phyloP scores from a whole-genome alignment of 2,797 vertebrate species.

The Yasuhikotakia modesta region DNA sequence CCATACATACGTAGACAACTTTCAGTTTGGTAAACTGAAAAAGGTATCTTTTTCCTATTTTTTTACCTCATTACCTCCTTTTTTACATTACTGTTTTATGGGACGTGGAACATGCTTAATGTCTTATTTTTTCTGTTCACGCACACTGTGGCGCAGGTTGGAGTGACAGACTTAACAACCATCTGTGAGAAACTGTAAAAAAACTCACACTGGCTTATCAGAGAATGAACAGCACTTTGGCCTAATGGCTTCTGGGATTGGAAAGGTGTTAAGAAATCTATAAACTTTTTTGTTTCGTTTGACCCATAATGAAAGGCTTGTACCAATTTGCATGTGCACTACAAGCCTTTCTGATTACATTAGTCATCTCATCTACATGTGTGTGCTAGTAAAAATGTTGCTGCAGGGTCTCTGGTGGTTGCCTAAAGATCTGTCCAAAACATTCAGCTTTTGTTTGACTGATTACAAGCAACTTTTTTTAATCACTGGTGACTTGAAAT shows the following conservation, averaged over 20 bases:
- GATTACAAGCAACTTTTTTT: slow-evolving; percentile 15
- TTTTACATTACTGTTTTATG: not conserved
- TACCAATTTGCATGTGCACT: slow-evolving; percentile 18
- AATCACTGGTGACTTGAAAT: slow-evolving; percentile 14
- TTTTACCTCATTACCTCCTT: slow-evolving; percentile 3
- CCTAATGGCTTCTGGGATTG: slow-evolving; percentile 18
- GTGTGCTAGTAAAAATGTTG: not conserved
- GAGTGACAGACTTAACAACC: slow-evolving; percentile 36
- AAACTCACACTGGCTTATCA: not conserved
- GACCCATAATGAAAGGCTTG: slow-evolving; percentile 30
- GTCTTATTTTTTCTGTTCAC: slow-evolving; percentile 10
- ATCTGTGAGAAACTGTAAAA: slow-evolving; percentile 17
- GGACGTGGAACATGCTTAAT: slow-evolving; percentile 7
- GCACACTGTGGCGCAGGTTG: not conserved
- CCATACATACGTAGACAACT: not conserved
- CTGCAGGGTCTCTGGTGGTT: not conserved
- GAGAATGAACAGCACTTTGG: slow-evolving; percentile 12
- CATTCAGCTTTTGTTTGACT: too few relatives aligned
- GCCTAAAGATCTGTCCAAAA: slow-evolving; percentile 11
- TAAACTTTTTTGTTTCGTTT: not conserved
- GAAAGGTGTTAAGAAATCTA: slow-evolving; percentile 5
- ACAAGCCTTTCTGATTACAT: slow-evolving; percentile 27
- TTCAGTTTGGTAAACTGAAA: slow-evolving; percentile 24
- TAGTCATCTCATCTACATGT: slow-evolving; percentile 9
- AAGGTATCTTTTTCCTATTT: too few relatives aligned